Evolutionary conservation across 2,888 invertebrate species (phyloP).

Genomic region (Campoplex capitator): DNA sequence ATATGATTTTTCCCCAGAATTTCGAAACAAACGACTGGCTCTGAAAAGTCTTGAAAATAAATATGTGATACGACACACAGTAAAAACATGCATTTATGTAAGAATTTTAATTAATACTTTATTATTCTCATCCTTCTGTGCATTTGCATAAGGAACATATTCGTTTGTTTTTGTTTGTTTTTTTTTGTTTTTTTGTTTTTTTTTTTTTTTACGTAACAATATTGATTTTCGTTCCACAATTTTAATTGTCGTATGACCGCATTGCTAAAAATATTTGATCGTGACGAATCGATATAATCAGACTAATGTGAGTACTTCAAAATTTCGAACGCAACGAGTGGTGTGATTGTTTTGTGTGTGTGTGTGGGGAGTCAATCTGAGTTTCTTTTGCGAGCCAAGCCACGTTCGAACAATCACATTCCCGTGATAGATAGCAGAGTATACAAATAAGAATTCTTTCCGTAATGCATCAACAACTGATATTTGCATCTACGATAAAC

Average conservation of each 20-base stretch:
- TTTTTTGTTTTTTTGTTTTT: slow-evolving; percentile 21
- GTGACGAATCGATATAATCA: slow-evolving; percentile 34
- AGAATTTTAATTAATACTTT: slow-evolving; percentile 72
- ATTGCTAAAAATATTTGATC: slow-evolving; percentile 70
- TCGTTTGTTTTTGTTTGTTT: slow-evolving; percentile 54
- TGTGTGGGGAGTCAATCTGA: slow-evolving; percentile 9
- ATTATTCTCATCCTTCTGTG: slow-evolving; percentile 75
- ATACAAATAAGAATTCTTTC: slow-evolving; percentile 44
- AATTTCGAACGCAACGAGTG: slow-evolving; percentile 57
- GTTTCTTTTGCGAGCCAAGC: not conserved
- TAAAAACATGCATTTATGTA: slow-evolving; percentile 71
- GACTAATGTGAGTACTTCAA: slow-evolving; percentile 59
- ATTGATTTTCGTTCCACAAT: slow-evolving; percentile 66
- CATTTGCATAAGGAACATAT: slow-evolving; percentile 79
- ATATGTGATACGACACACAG: not conserved
- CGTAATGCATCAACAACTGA: slow-evolving; percentile 47
- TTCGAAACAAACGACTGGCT: not conserved
- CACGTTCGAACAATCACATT: slow-evolving; percentile 28
- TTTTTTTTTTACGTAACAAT: slow-evolving; percentile 61
- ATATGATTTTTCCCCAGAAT: not conserved
- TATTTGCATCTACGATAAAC: slow-evolving; percentile 56
- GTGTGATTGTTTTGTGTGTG: slow-evolving; percentile 15
- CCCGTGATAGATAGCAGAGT: slow-evolving; percentile 23
- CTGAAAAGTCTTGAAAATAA: not conserved
- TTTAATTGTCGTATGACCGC: slow-evolving; percentile 64